A percentile compares a stretch with the other conserved stretches of the same genome.
Evolutionary conservation across 2,797 vertebrate genomes (phyloP).

Genomic region (Arrhamphus sclerolepis): DNA sequence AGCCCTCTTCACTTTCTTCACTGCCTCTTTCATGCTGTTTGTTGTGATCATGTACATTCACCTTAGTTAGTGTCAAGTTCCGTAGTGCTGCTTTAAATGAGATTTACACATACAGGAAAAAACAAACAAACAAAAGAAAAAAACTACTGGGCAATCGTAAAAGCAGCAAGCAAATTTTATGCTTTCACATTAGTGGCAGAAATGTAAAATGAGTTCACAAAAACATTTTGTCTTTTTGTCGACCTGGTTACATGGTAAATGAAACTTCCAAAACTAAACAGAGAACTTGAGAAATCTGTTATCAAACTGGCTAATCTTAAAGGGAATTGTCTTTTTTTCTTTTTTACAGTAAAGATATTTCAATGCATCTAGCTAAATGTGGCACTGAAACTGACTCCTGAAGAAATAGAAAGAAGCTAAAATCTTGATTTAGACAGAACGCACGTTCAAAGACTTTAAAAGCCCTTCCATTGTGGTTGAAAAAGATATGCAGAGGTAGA

Average conservation of each 20-base stretch:
- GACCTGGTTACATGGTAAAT: slow-evolving; percentile 18
- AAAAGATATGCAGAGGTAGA: slow-evolving; percentile 89
- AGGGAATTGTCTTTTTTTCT: slow-evolving; percentile 37
- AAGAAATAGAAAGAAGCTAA: slow-evolving; percentile 66
- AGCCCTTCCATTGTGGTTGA: slow-evolving; percentile 85
- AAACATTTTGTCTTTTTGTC: slow-evolving; percentile 44
- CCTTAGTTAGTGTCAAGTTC: no score
- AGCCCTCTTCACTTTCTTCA: no score
- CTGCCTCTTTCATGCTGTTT: no score
- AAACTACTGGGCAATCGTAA: no score
- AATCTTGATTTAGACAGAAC: slow-evolving; percentile 71
- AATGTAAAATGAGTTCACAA: slow-evolving; percentile 39
- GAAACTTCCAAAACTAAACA: slow-evolving; percentile 36
- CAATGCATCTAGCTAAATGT: slow-evolving; percentile 47
- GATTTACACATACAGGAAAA: slow-evolving; percentile 8
- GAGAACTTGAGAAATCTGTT: slow-evolving; percentile 48
- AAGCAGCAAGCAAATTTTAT: slow-evolving; percentile 29
- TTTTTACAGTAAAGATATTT: slow-evolving; percentile 40
- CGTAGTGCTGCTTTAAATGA: no score
- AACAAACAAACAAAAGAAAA: no score
- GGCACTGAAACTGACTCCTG: slow-evolving; percentile 46
- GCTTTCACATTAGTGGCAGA: slow-evolving; percentile 47
- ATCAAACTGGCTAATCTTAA: slow-evolving; percentile 42
- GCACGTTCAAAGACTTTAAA: slow-evolving; percentile 76
- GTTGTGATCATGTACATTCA: no score